Conservation (phyloP, 1,140 invertebrate species). For the Bombus fervidus region DNA sequence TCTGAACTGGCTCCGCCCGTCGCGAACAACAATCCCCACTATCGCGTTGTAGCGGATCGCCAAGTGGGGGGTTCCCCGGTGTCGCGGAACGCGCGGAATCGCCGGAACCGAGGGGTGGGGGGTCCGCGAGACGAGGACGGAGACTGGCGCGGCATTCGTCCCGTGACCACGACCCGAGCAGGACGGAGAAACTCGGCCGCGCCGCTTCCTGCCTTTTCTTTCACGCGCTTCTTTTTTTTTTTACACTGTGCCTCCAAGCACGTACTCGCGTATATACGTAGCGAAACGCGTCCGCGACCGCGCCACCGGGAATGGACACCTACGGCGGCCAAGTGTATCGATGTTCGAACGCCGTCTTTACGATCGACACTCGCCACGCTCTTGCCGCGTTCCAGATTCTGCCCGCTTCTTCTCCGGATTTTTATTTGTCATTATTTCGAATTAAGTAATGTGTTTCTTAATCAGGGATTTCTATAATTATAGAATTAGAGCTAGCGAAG, state of each 20-base stretch:
- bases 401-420: background rate
- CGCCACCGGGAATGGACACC: constrained; percentile 31
- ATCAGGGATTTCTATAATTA: background rate
- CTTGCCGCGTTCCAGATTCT: no score
- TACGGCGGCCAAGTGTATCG: constrained; percentile 24
- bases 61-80: constrained; percentile 25
- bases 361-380: background rate
- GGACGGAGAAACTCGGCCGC: constrained; percentile 53
- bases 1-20: constrained; percentile 59
- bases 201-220: constrained; percentile 51
- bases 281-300: constrained; percentile 11
- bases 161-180: constrained; percentile 63
- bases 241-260: background rate
- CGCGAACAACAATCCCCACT: constrained; percentile 24
- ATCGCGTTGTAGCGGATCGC: background rate
- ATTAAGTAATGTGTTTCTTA: background rate
- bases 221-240: constrained; percentile 31
- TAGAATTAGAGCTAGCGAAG: background rate
- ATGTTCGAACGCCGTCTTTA: constrained; percentile 13
- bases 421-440: background rate
- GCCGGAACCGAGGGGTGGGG: constrained; percentile 52
- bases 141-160: constrained; percentile 62
- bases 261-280: background rate
- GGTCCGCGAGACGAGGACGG: constrained; percentile 60
- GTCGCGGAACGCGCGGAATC: constrained; percentile 59